Percentiles rank a stretch among this genome's conserved stretches.
Conservation (phyloP, 2,113 vertebrate genomes). For the Sander vitreus region DNA sequence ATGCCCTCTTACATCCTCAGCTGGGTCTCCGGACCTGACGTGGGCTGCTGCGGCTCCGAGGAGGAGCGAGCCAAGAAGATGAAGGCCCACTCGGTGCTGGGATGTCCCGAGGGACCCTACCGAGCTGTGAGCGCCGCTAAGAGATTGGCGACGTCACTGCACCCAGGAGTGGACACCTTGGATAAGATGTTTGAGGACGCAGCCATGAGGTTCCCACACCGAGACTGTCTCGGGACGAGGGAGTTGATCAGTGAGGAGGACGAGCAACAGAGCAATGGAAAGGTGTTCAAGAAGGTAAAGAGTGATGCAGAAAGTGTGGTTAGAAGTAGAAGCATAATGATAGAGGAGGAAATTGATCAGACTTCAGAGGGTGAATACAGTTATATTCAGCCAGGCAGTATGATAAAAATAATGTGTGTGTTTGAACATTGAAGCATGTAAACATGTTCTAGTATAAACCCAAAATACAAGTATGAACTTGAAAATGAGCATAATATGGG, state of each 20-base stretch:
- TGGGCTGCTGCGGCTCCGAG: constrained; percentile 75
- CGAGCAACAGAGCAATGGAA: constrained; percentile 93
- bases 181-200: constrained; percentile 91
- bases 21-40: constrained; percentile 8
- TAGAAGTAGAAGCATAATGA: neutral
- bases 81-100: constrained; percentile 87
- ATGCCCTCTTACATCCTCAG: constrained; percentile 89
- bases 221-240: constrained; percentile 91
- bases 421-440: no score
- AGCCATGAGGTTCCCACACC: constrained; percentile 85
- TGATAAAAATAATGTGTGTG: no score
- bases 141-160: constrained; percentile 84
- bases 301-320: neutral
- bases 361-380: no score
- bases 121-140: constrained; percentile 86
- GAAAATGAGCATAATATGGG: no score
- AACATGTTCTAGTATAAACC: no score
- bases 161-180: constrained; percentile 90
- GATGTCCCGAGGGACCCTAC: constrained; percentile 87
- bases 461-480: no score
- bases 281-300: constrained; percentile 95
- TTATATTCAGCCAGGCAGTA: no score
- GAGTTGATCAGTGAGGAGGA: constrained; percentile 94
- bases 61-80: constrained; percentile 85
- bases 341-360: no score